Base-by-base conservation (phyloP, 37 sponge, comb jelly and placozoan species). In the Geodia barretti region DNA sequence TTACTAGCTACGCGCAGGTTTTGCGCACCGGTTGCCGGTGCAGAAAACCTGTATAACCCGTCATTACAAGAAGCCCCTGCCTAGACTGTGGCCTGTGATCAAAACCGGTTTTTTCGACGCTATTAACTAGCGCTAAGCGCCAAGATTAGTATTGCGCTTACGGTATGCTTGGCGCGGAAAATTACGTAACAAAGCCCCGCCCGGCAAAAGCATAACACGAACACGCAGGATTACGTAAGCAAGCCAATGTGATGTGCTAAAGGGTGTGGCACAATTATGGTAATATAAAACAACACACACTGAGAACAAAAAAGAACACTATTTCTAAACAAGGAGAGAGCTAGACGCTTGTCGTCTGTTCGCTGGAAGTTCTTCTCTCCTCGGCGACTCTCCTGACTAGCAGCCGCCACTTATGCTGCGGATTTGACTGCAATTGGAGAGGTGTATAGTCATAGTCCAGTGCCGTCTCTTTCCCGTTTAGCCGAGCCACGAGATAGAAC, bases 401-500 rank as follows among this genome's bases (percentile, higher is more conserved):
- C 2, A 81, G 62, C 3, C 40, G 60, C n/a, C 62, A 72, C 9
- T 81, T 71, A 14, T 47, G 54, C 7, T 47, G 54, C 7, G 54
- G 14, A 26, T 73, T 33, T 4, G 47, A 29, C 24, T 86, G 80
- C 4, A 86, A 60, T 47, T 79, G 68, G 20, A 86, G 60, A 24
- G 80, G 79, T 1, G 72, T 21, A 65, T 35, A 74, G 29, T 80
- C 60, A 54, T 29, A 23, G 29, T 86, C 81, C 24, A 86, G 41
- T 1, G 60, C 37, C 36, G 65, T 31, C 34, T 86, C 87, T 11
- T 74, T 64, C 33, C 59, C 75, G 31, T 38, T 41, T 2, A 68
- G 25, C 0, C 62, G 39, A 40, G 84, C 84, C 4, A 84, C 77
- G 14, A 92, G 34, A 59, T 85, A 92, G 39, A 87, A 92, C 60